Evolutionary conservation across 1,140 invertebrate genomes (phyloP), one percentile per base, ranked within the genome.

Genomic region (Propsilocerus akamusi): DNA sequence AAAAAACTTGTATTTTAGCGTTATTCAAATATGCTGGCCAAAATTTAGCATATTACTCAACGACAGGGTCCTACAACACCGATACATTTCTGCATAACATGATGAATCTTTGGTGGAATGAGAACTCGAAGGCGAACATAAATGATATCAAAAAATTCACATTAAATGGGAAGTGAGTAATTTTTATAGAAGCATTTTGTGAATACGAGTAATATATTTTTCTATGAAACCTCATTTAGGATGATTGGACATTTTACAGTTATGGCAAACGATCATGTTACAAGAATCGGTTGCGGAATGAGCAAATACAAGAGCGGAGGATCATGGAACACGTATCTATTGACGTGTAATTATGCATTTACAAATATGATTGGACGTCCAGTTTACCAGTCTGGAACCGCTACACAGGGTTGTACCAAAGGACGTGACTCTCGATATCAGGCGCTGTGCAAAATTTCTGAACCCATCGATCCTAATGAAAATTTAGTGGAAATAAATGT

Each of bases 11-110:
- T n/a, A n/a, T n/a, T n/a, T n/a, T n/a, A n/a, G n/a, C n/a, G n/a
- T n/a, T n/a, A 30, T 49, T 14, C 25, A 7, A n/a, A 17, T 49
- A 26, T 30, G 8, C 48, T 28, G 62, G 62, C 1, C 62, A 64
- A 47, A 64, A 64, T 49, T 61, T 64, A 24, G 61, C 58, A 2
- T 58, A 58, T 7, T 10, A 20, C 12, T 10, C 25, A 14, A 14
- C 25, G 1, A 2, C 5, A 12, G 7, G 5, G 14, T 22, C 22
- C 5, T 4, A 10, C 10, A 5, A 5, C 3, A 6, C 22, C 1
- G 8, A 10, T 20, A 30, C 25, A 14, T 12, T 20, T 28, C 2
- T 28, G 5, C 5, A 4, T 14, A 12, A 12, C 12, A 22, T n/a
- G 10, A 28, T 26, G 5, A 12, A 28, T 23, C 4, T 4, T 12